phyloP scores from a whole-genome alignment of 2,113 vertebrate species.

The Empidonax traillii region DNA sequence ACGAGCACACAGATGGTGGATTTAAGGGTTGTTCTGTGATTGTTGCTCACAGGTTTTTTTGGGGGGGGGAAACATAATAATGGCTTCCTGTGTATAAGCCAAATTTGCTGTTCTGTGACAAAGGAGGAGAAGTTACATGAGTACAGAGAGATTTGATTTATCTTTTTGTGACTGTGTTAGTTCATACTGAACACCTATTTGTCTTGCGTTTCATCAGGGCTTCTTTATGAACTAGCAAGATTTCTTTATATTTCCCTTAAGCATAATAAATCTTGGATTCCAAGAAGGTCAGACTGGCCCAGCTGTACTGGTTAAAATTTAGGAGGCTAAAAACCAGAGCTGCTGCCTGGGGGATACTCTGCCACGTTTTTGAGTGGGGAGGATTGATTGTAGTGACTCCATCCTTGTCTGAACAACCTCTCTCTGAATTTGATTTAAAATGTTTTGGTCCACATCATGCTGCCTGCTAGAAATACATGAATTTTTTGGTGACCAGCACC shows the following conservation, averaged over 20 bases:
- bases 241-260: background rate
- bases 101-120: background rate
- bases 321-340: background rate
- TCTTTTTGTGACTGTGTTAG: background rate
- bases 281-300: background rate
- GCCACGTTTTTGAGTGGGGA: background rate
- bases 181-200: background rate
- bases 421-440: background rate
- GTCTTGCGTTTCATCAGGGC: background rate
- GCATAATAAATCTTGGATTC: background rate
- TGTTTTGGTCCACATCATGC: background rate
- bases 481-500: background rate
- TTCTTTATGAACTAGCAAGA: background rate
- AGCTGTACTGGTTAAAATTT: background rate
- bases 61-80: background rate
- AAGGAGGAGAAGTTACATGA: background rate
- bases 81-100: background rate
- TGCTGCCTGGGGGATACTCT: background rate
- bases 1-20: background rate
- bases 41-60: background rate
- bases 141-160: background rate
- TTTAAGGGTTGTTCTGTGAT: background rate
- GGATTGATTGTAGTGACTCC: background rate
- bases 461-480: background rate
- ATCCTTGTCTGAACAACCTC: background rate